These are phyloP conservation scores for Stylophora pistillata DNA, from an alignment of 64 coral and sea anemone genomes.

Conservation along the genomic window DNA sequence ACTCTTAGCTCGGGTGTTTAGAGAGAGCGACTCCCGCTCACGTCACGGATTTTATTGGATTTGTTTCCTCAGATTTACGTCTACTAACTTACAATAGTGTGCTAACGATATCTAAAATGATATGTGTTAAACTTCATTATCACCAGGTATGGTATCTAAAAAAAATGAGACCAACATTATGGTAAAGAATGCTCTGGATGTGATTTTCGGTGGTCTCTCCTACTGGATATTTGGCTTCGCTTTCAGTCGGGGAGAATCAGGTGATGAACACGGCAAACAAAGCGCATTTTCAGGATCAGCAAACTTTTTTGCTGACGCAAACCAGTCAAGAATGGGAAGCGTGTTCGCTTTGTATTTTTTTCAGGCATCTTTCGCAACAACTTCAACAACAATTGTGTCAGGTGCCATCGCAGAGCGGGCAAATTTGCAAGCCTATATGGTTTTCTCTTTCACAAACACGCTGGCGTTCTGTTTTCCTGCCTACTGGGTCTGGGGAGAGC, in stretches of 20 bases:
- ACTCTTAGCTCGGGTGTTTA: no score
- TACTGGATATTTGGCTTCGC: constrained; percentile 89
- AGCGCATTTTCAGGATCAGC: constrained; percentile 62
- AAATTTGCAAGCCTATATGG: constrained; percentile 72
- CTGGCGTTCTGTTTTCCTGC: constrained; percentile 79
- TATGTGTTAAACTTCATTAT: not conserved
- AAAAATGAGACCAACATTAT: constrained; percentile 90
- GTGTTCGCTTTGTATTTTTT: constrained; percentile 74
- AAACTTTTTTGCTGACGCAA: constrained; percentile 72
- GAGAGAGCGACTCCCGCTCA: no score
- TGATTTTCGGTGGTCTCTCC: constrained; percentile 72
- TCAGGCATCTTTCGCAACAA: constrained; percentile 82
- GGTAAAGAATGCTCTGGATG: constrained; percentile 80
- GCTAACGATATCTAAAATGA: not conserved
- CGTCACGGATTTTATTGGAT: no score
- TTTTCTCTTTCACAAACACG: constrained; percentile 79
- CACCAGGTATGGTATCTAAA: constrained; percentile 72
- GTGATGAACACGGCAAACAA: not conserved
- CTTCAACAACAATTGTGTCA: constrained; percentile 82
- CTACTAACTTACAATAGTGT: no score
- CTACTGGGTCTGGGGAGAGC: constrained; percentile 74
- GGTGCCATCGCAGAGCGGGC: constrained; percentile 83
- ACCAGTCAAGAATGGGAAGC: constrained; percentile 53
- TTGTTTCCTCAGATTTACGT: no score
- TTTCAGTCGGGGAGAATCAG: constrained; percentile 62